phyloP scores from a whole-genome alignment of 2,888 invertebrate genomes.

The Bhutanitis thaidina region DNA sequence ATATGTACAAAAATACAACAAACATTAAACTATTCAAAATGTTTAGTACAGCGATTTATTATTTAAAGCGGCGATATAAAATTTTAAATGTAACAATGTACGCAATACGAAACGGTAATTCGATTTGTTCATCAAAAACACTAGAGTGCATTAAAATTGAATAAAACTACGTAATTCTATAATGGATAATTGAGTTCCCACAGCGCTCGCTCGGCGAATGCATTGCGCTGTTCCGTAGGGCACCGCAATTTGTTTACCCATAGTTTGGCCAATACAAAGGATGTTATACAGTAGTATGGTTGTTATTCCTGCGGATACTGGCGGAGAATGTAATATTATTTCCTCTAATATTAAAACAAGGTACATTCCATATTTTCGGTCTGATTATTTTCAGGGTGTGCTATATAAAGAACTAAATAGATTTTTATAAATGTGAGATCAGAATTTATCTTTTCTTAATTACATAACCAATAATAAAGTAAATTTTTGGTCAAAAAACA shows the following conservation, averaged over 20 bases:
- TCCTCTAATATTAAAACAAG: too few relatives aligned
- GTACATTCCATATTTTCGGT: too few relatives aligned
- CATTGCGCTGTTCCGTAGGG: constrained; percentile 28
- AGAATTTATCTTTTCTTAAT: too few relatives aligned
- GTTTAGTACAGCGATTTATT: background rate
- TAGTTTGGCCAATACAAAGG: constrained; percentile 24
- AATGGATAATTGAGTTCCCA: constrained; percentile 53
- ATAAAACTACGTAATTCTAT: constrained; percentile 42
- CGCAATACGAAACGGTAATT: constrained; percentile 24
- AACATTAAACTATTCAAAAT: background rate
- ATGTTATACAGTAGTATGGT: too few relatives aligned
- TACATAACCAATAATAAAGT: too few relatives aligned
- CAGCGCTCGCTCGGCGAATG: constrained; percentile 30
- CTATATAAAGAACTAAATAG: too few relatives aligned
- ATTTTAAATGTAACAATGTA: constrained; percentile 11
- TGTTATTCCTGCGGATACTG: too few relatives aligned
- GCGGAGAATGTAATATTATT: too few relatives aligned
- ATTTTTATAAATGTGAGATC: too few relatives aligned
- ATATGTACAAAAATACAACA: background rate
- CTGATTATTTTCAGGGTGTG: too few relatives aligned
- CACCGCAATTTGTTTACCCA: constrained; percentile 29
- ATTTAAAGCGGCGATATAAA: background rate
- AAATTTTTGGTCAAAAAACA: too few relatives aligned
- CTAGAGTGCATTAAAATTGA: constrained; percentile 37
- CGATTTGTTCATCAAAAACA: constrained; percentile 36